A percentile compares a stretch with the other conserved stretches of the same genome.
Evolutionary conservation across 2,888 invertebrate species (phyloP).

Genomic region (Diachrysia chrysitis): DNA sequence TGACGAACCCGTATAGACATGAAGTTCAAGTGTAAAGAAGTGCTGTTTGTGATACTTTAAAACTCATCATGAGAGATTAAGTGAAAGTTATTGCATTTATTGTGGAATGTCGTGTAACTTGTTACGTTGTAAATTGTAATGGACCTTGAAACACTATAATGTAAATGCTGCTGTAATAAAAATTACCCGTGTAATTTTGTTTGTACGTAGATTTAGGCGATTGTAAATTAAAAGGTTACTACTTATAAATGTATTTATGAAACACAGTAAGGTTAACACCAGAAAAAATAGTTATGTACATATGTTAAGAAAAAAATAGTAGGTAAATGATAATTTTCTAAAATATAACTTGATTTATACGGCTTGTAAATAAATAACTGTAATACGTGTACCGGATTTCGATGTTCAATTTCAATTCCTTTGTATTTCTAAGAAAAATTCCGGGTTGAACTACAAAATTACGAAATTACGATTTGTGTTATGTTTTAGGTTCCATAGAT

Average conservation of each 20-base stretch:
- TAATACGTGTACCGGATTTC: constrained; percentile 66
- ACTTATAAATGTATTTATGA: constrained; percentile 87
- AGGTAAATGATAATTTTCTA: constrained; percentile 78
- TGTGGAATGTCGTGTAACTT: constrained; percentile 72
- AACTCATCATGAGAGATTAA: constrained; percentile 64
- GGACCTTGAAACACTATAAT: constrained; percentile 71
- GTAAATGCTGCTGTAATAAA: constrained; percentile 81
- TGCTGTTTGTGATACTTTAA: constrained; percentile 69
- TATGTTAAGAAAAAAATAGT: constrained; percentile 81
- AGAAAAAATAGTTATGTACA: constrained; percentile 86
- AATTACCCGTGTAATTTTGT: constrained; percentile 78
- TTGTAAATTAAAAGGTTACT: constrained; percentile 85
- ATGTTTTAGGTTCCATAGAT: constrained; percentile 35
- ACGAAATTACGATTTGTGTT: constrained; percentile 24
- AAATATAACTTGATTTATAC: constrained; percentile 76
- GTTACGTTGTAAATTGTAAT: constrained; percentile 66
- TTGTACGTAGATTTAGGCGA: constrained; percentile 82
- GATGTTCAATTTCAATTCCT: constrained; percentile 62
- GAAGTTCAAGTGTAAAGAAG: constrained; percentile 69
- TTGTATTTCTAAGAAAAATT: constrained; percentile 51
- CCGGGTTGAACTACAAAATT: constrained; percentile 39
- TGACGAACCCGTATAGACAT: constrained; percentile 72
- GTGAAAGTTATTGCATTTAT: constrained; percentile 72
- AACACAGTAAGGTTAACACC: constrained; percentile 89
- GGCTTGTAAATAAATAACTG: constrained; percentile 81